Evolutionary conservation across 2,797 vertebrate species (phyloP).

Genomic region (Eupleurogrammus muticus): DNA sequence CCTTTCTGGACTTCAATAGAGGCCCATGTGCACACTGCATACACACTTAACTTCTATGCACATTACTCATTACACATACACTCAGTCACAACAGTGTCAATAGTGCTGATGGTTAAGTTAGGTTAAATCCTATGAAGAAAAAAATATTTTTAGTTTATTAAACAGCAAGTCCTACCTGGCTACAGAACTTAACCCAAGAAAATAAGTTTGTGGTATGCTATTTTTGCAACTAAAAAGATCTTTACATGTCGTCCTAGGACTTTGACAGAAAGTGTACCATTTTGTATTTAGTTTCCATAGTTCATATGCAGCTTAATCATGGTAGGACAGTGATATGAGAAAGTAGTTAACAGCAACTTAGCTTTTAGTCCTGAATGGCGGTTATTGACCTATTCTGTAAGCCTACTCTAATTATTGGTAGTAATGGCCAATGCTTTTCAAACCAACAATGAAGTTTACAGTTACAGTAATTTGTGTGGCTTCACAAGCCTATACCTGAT

Average conservation of each 20-base stretch:
- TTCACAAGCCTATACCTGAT: not conserved
- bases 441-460: not conserved
- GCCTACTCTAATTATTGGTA: no score
- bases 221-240: not conserved
- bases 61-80: conserved; percentile 34
- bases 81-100: conserved; percentile 18
- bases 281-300: not conserved
- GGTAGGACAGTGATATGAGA: not conserved
- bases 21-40: not conserved
- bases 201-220: not conserved
- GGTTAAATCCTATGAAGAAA: conserved; percentile 6
- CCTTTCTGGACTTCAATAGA: conserved; percentile 24
- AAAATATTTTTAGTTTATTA: conserved; percentile 23
- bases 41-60: not conserved
- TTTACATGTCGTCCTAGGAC: no score
- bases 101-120: conserved; percentile 41
- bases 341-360: not conserved
- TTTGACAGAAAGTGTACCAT: not conserved
- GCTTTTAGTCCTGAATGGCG: not conserved
- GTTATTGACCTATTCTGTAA: not conserved
- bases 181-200: conserved; percentile 1
- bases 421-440: conserved; percentile 1
- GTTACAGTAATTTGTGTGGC: not conserved
- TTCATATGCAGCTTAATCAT: not conserved
- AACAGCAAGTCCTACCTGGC: not conserved